Percentiles rank a stretch among this genome's conserved stretches.
Conservation (phyloP, 2,113 vertebrate genomes). For the Heterocephalus glaber region DNA sequence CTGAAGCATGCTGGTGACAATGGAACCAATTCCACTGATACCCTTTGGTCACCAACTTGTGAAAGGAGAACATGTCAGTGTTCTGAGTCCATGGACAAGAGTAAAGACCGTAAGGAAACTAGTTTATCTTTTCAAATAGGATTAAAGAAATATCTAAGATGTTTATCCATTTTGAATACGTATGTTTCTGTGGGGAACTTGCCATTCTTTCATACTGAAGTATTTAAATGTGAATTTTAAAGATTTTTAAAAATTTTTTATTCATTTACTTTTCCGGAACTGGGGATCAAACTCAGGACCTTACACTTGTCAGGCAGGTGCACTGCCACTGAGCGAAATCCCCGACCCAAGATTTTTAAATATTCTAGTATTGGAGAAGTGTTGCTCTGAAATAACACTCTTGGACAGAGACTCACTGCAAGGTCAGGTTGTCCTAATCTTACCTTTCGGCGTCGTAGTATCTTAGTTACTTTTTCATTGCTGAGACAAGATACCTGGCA, state of each 20-base stretch:
- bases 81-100: slow-evolving; percentile 66
- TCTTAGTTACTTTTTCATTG: neutral
- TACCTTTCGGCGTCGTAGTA: neutral
- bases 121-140: neutral
- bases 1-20: slow-evolving; percentile 59
- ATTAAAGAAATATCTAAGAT: slow-evolving; percentile 27
- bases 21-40: slow-evolving; percentile 82
- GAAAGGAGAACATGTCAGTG: slow-evolving; percentile 73
- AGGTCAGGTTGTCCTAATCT: neutral
- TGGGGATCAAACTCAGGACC: too few species aligned
- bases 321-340: too few species aligned
- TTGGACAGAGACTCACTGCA: neutral
- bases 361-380: neutral
- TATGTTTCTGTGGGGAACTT: neutral
- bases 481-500: neutral
- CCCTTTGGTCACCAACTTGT: slow-evolving; percentile 87
- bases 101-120: slow-evolving; percentile 79
- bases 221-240: slow-evolving; percentile 12
- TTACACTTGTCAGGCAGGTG: too few species aligned
- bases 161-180: neutral
- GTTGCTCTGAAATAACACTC: neutral
- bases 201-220: neutral
- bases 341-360: neutral
- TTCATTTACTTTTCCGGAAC: too few species aligned
- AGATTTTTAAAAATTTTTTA: neutral